These are phyloP conservation scores for Halcyon leucocephala DNA, from an alignment of 2,797 vertebrate species.

Conservation along the genomic window DNA sequence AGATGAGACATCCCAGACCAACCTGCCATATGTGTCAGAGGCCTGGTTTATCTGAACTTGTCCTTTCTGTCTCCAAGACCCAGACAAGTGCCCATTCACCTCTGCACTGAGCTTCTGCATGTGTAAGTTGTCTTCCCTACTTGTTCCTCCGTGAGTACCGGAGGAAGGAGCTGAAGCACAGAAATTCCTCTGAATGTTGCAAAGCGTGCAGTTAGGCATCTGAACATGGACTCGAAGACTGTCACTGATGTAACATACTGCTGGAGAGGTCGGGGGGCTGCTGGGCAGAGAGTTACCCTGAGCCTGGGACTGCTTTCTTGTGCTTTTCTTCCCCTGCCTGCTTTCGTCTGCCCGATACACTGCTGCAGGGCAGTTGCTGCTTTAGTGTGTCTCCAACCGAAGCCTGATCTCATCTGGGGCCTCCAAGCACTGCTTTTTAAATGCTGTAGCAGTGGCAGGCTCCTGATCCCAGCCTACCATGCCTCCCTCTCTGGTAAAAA, in stretches of 20 bases:
- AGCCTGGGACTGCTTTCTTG: background rate
- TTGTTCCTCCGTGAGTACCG: background rate
- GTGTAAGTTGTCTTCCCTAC: background rate
- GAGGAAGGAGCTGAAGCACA: background rate
- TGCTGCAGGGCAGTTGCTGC: background rate
- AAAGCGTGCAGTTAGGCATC: rapidly evolving
- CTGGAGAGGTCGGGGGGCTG: background rate
- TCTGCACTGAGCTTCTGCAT: background rate
- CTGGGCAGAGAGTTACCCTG: background rate
- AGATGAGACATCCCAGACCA: background rate
- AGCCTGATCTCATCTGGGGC: background rate
- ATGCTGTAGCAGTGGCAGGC: background rate
- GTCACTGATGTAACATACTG: rapidly evolving
- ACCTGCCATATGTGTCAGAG: background rate
- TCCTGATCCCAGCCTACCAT: background rate
- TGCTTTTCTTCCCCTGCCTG: background rate
- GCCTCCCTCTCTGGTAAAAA: background rate
- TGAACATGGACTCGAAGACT: background rate
- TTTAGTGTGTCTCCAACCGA: background rate
- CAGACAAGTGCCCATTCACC: background rate
- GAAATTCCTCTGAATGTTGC: background rate
- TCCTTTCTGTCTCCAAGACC: background rate
- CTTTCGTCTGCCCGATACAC: background rate
- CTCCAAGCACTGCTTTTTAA: background rate
- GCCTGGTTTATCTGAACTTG: background rate